Evolutionary conservation across 2,113 vertebrate species (phyloP).

Genomic region (Anolis sagrei): DNA sequence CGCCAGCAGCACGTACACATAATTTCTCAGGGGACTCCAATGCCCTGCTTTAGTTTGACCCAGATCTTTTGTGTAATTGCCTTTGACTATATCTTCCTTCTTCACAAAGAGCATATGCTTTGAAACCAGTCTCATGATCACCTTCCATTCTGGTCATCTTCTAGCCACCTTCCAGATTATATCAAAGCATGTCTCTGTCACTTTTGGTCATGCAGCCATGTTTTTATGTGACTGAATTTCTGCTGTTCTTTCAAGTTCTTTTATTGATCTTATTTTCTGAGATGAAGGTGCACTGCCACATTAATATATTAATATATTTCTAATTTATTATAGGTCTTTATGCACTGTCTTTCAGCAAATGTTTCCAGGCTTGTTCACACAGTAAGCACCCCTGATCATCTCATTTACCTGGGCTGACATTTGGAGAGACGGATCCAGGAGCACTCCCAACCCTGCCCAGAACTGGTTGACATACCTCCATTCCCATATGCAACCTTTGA

Average conservation of each 20-base stretch:
- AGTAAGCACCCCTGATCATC: no score
- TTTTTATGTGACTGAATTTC: conserved; percentile 59
- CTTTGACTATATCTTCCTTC: conserved; percentile 63
- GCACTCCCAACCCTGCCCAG: no score
- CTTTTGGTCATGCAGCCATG: conserved; percentile 36
- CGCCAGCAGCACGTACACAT: conserved; percentile 24
- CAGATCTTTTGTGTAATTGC: conserved; percentile 64
- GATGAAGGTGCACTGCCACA: conserved; percentile 55
- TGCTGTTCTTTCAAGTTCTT: conserved; percentile 62
- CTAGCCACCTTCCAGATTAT: conserved; percentile 57
- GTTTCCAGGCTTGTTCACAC: neutral
- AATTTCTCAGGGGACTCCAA: conserved; percentile 49
- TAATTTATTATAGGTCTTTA: neutral
- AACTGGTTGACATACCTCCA: no score
- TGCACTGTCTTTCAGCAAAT: neutral
- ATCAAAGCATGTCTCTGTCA: conserved; percentile 50
- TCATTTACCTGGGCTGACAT: no score
- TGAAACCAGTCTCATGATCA: conserved; percentile 59
- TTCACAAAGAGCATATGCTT: conserved; percentile 66
- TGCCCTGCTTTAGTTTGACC: conserved; percentile 40
- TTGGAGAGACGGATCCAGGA: no score
- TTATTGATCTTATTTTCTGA: conserved; percentile 66
- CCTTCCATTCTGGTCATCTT: conserved; percentile 64
- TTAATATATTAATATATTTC: conserved; percentile 53
- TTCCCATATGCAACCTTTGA: no score